Conservation (phyloP, 2,888 invertebrate species). For the Nymphalis polychloros region DNA sequence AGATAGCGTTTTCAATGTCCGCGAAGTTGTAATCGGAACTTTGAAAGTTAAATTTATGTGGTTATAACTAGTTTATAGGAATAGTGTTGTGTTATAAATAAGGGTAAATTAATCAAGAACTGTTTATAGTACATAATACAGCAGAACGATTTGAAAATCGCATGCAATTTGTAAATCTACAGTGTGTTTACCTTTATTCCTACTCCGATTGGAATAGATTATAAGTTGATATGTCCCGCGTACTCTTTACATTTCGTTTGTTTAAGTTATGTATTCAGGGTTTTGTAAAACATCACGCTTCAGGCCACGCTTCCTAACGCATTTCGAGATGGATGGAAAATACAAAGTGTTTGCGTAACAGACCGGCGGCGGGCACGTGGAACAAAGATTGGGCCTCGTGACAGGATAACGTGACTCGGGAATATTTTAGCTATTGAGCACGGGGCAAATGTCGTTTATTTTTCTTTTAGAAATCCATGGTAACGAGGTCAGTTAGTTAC, state of each 20-base stretch:
- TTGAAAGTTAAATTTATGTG: too few species aligned
- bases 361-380: constrained; percentile 36
- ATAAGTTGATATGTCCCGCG: neutral
- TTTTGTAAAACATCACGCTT: constrained; percentile 29
- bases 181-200: too few species aligned
- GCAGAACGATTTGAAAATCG: too few species aligned
- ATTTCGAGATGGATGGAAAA: constrained; percentile 48
- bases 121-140: too few species aligned
- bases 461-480: constrained; percentile 23
- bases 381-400: constrained; percentile 53
- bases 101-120: too few species aligned
- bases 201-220: too few species aligned
- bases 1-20: too few species aligned
- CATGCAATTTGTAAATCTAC: too few species aligned
- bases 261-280: constrained; percentile 27
- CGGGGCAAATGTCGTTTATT: constrained; percentile 16
- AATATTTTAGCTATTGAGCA: constrained; percentile 38
- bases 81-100: too few species aligned
- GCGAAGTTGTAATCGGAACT: too few species aligned
- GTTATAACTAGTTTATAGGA: too few species aligned
- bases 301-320: constrained; percentile 35
- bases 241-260: constrained; percentile 19
- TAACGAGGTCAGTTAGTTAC: constrained; percentile 20
- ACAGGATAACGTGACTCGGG: constrained; percentile 59
- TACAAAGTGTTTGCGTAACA: constrained; percentile 54